Evolutionary conservation across 1,140 invertebrate species (phyloP).

Genomic region (Plodia interpunctella): DNA sequence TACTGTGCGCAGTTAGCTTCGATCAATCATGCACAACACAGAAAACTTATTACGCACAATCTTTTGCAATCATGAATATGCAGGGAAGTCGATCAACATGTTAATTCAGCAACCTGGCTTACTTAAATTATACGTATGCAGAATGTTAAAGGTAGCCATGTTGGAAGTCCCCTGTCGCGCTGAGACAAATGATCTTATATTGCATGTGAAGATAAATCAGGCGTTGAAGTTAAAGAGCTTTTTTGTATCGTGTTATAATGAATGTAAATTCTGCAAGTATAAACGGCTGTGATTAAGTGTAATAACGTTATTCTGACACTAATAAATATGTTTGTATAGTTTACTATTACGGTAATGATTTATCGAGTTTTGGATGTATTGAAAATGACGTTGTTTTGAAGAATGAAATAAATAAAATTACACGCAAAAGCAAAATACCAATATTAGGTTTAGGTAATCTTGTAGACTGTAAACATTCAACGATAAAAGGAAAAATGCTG

Average conservation of each 20-base stretch:
- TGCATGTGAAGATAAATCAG: not conserved
- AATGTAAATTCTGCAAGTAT: not conserved
- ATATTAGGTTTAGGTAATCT: too few species aligned
- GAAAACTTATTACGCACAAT: conserved; percentile 19
- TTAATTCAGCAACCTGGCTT: conserved; percentile 23
- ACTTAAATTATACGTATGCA: conserved; percentile 17
- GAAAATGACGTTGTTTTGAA: too few species aligned
- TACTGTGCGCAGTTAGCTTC: conserved; percentile 6
- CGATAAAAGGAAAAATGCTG: too few species aligned
- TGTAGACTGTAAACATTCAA: too few species aligned
- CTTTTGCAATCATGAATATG: conserved; percentile 25
- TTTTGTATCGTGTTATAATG: not conserved
- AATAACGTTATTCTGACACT: not conserved
- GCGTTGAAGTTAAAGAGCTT: not conserved
- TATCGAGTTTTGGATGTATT: not conserved
- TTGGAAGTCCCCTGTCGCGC: conserved; percentile 11
- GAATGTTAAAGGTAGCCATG: conserved; percentile 18
- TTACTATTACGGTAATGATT: not conserved
- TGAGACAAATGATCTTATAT: conserved; percentile 14
- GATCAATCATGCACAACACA: conserved; percentile 10
- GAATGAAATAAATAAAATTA: too few species aligned
- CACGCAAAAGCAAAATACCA: too few species aligned
- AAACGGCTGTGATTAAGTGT: not conserved
- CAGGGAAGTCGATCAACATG: conserved; percentile 31
- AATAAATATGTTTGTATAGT: not conserved